These are phyloP conservation scores for Sphyrna mokarran DNA, from an alignment of 2,113 vertebrate genomes.

Conservation along the genomic window DNA sequence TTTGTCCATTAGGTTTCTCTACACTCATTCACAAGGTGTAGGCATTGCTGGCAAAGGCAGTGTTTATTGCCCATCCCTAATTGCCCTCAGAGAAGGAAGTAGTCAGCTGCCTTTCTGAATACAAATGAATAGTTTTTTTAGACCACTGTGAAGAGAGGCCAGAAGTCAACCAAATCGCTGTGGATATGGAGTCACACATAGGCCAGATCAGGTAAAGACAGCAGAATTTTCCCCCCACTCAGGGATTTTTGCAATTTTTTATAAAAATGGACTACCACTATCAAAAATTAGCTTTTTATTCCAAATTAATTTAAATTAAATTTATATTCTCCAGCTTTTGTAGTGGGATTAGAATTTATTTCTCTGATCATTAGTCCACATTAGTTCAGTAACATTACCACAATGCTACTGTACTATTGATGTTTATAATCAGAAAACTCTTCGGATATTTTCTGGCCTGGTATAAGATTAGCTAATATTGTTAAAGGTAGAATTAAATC, in stretches of 20 bases:
- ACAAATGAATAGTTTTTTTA: too few species aligned
- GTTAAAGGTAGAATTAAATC: not conserved
- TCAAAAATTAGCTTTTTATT: not conserved
- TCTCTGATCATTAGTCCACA: not conserved
- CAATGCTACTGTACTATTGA: not conserved
- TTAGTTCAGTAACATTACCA: not conserved
- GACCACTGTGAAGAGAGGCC: too few species aligned
- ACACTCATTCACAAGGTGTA: not conserved
- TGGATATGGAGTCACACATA: not conserved
- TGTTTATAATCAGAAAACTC: not conserved
- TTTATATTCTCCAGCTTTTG: not conserved
- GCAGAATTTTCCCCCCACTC: not conserved
- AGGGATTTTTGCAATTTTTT: not conserved
- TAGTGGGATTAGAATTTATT: not conserved
- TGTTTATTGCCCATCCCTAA: not conserved
- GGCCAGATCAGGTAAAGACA: not conserved
- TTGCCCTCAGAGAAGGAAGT: not conserved
- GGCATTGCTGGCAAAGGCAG: not conserved
- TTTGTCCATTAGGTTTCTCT: not conserved
- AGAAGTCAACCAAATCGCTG: too few species aligned
- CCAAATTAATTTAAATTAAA: not conserved
- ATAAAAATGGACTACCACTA: not conserved
- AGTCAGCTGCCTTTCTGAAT: too few species aligned
- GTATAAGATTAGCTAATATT: not conserved
- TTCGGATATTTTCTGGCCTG: not conserved